Base-by-base conservation (phyloP, 2,113 vertebrate species). In the Rhizomys pruinosus region DNA sequence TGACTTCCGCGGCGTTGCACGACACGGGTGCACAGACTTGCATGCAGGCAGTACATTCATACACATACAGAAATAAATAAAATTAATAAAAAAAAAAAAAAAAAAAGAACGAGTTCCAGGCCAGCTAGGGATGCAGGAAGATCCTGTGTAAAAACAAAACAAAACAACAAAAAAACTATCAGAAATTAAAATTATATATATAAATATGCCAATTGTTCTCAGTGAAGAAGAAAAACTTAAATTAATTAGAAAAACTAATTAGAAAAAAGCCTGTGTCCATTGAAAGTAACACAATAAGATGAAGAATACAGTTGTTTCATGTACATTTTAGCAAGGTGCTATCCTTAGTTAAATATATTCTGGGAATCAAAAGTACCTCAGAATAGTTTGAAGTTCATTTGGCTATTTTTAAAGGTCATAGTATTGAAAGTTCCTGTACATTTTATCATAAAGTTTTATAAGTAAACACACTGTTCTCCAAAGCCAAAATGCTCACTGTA, bases 231-330 rank as follows among this genome's bases (percentile, higher is more conserved):
- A 22, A n/a, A 11, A 66, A 42, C 6, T 2, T 61, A 8, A 90
- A 93, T 39, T 82, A 86, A 82, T 77, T 69, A 71, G 94, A 95
- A 64, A 47, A 10, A 76, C 66, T 52, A 84, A 84, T 37, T 39
- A 93, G 71, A 94, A 87, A 57, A 80, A 76, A 61, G 23, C 2
- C 17, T 92, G 9, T 81, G 20, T 71, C 4, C 63, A 34, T 76
- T 15, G 79, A 78, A 95, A 9, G 55, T 47, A 90, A 47, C 13
- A 86, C 27, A 92, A 84, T 3, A 19, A 25, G 22, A 39, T 47
- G 68, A 92, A 42, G 19, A 94, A 68, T n/a, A 85, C 55, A 72
- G 88, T 80, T 81, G 72, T 90, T 95, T 93, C 25, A 39, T 55
- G 39, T 68, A 69, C 44, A 77, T 32, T 80, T 94, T 64, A 69